Percentiles rank a stretch among this genome's conserved stretches.
These are phyloP conservation scores for Clupea harengus DNA, from an alignment of 2,113 vertebrate genomes.

Conservation along the genomic window DNA sequence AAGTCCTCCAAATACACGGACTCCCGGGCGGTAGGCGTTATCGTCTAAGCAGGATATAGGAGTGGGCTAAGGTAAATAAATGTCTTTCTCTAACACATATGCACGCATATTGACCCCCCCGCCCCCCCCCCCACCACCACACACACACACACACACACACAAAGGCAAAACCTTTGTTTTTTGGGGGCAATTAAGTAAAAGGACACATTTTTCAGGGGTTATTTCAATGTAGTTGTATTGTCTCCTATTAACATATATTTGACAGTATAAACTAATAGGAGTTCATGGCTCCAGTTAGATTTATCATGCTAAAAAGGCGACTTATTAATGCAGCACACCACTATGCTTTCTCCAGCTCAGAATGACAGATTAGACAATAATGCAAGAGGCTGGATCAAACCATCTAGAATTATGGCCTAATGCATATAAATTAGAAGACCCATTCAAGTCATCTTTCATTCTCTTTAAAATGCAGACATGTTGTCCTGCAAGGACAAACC, in stretches of 20 bases:
- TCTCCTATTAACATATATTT: background rate
- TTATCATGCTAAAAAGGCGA: background rate
- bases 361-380: background rate
- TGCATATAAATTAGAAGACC: background rate
- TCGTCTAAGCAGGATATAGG: conserved; percentile 10
- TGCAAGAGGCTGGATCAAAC: background rate
- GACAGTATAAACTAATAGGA: background rate
- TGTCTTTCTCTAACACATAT: background rate
- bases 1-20: background rate
- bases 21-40: background rate
- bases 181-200: background rate
- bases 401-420: background rate
- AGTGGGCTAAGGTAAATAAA: background rate
- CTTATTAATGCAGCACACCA: background rate
- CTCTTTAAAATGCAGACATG: background rate
- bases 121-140: background rate
- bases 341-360: background rate
- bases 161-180: background rate
- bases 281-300: background rate
- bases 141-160: background rate
- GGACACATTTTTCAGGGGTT: background rate
- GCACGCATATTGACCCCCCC: background rate
- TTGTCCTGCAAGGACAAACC: background rate
- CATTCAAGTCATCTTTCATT: background rate
- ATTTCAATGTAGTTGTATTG: background rate